Evolutionary conservation across 2,113 vertebrate species (phyloP).

Genomic region (Ammodytes dubius): DNA sequence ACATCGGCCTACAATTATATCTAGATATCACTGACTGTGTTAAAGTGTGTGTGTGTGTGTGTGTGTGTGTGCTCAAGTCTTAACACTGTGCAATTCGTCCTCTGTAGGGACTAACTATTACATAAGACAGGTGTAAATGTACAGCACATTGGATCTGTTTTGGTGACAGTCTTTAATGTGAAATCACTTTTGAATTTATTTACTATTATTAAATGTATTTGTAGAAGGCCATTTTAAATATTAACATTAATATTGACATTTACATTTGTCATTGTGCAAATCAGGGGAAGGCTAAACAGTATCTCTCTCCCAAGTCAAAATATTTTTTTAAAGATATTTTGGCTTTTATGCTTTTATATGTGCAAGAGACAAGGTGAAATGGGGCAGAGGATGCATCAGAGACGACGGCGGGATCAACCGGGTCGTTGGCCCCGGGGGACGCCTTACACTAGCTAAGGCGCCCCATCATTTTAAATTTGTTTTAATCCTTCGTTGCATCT

Average conservation of each 20-base stretch:
- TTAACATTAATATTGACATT: too few relatives aligned
- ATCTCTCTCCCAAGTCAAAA: too few relatives aligned
- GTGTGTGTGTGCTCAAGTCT: neutral
- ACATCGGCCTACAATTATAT: neutral
- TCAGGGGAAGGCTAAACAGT: neutral
- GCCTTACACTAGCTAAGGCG: too few relatives aligned
- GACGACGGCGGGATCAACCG: too few relatives aligned
- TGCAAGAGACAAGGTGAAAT: too few relatives aligned
- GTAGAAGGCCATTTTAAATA: neutral
- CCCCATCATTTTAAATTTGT: too few relatives aligned
- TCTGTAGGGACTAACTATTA: constrained; percentile 28
- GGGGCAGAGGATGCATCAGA: too few relatives aligned
- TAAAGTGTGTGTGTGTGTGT: neutral
- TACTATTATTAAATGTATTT: neutral
- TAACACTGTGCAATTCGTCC: constrained; percentile 58
- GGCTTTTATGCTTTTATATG: too few relatives aligned
- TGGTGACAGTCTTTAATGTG: neutral
- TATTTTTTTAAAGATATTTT: too few relatives aligned
- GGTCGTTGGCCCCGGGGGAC: too few relatives aligned
- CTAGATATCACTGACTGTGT: constrained; percentile 17
- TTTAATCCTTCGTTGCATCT: neutral
- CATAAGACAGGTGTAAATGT: constrained; percentile 27
- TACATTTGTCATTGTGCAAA: too few relatives aligned
- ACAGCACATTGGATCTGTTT: neutral
- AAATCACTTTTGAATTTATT: neutral